Evolutionary conservation across 2,113 vertebrate genomes (phyloP), one percentile per base, ranked within the genome.

Genomic region (Jacana jacana): DNA sequence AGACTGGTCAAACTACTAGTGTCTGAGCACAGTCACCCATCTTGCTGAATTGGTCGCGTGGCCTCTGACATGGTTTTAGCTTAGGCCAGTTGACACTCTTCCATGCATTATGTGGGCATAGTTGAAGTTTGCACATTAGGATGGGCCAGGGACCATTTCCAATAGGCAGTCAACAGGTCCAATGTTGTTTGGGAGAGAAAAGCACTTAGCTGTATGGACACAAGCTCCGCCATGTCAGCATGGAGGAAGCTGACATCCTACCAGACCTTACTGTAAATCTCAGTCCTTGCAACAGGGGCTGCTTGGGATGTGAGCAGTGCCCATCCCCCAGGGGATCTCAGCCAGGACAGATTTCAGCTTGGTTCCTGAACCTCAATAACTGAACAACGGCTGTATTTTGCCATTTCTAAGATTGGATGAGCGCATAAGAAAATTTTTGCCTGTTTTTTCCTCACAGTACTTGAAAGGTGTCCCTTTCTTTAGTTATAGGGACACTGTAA

Each of bases 251-350:
- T 77, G 75, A 76, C 39, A 46, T 48, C 37, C 73, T 37, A 78
- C 13, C 48, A 81, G 61, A 17, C 0, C 0, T 28, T 61, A 40
- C 31, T 63, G n/a, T n/a, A 84, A 84, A 78, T 15, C 6, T 2
- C 72, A 81, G 42, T 18, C 77, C 73, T 75, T 70, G n/a, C 37
- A 78, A 35, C 11, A 81, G 51, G 46, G 28, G 30, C n/a, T 68
- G 46, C 37, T 8, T 79, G 52, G 42, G 31, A 65, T 40, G 54
- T n/a, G 35, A 30, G 39, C 31, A 76, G 63, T 17, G 49, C 40
- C 68, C n/a, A 61, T 14, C 9, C 12, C 52, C 24, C 13, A 16
- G 33, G 15, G 75, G 17, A 75, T 55, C 39, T 52, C n/a, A 70
- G 64, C 54, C 13, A 5, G 13, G 37, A n/a, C 60, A 70, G 46